Evolutionary conservation across 2,888 invertebrate species (phyloP).

Genomic region (Chironomus riparius): DNA sequence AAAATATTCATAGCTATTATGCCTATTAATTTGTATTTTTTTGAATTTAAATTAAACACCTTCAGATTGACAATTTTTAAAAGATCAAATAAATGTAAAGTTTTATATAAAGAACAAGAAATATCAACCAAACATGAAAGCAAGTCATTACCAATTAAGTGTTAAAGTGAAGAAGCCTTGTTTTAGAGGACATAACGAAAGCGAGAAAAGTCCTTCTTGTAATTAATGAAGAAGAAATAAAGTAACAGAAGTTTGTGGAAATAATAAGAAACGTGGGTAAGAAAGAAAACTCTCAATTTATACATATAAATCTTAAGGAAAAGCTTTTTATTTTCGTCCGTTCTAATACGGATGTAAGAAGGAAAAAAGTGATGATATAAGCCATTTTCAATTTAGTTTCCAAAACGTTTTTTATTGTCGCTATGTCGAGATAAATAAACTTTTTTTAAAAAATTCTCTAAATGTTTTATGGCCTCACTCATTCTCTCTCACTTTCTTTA

Average conservation of each 20-base stretch:
- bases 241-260: neutral
- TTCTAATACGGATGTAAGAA: neutral
- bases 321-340: constrained; percentile 6
- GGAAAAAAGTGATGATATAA: constrained; percentile 23
- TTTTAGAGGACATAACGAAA: too few relatives aligned
- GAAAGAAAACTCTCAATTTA: neutral
- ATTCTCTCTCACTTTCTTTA: neutral
- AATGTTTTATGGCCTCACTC: constrained; percentile 16
- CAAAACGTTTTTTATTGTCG: neutral
- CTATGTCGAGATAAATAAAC: neutral
- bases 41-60: too few relatives aligned
- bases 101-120: too few relatives aligned
- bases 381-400: constrained; percentile 15
- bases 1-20: too few relatives aligned
- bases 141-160: too few relatives aligned
- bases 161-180: too few relatives aligned
- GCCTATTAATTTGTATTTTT: too few relatives aligned
- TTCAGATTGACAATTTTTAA: too few relatives aligned
- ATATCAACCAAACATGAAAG: too few relatives aligned
- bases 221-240: constrained; percentile 14
- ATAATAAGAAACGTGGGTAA: neutral
- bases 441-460: constrained; percentile 19
- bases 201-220: neutral
- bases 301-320: constrained; percentile 16
- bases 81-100: too few relatives aligned